Evolutionary conservation across 2,113 vertebrate genomes (phyloP).

Genomic region (Rhineura floridana): DNA sequence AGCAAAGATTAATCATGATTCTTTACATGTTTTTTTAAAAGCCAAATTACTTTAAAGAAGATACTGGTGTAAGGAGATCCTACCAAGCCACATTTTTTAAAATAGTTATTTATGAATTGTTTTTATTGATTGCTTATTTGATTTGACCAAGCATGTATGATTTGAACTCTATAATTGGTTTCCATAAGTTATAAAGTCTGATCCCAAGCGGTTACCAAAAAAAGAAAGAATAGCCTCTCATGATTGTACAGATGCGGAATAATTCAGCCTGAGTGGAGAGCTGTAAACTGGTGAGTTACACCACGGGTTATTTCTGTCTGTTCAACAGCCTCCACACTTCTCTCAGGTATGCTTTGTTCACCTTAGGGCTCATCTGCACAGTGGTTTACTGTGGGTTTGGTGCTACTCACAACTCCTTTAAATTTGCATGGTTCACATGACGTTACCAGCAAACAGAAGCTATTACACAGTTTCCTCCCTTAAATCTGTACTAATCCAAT

Average conservation of each 20-base stretch:
- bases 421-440: no score
- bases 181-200: neutral
- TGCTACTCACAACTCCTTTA: no score
- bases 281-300: neutral
- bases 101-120: neutral
- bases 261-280: neutral
- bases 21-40: neutral
- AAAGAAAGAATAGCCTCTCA: neutral
- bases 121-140: neutral
- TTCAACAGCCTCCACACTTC: neutral
- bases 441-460: no score
- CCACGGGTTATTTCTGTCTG: neutral
- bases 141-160: neutral
- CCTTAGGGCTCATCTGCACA: neutral
- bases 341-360: neutral
- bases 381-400: no score
- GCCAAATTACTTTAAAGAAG: neutral
- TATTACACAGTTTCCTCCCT: no score
- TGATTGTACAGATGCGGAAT: neutral
- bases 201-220: conserved; percentile 2
- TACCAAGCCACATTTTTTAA: neutral
- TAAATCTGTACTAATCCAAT: no score
- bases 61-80: neutral
- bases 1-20: neutral
- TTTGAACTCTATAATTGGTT: neutral